Evolutionary conservation across 2,797 vertebrate species (phyloP), one percentile per base, ranked within the genome.

Genomic region (Chelonia mydas): DNA sequence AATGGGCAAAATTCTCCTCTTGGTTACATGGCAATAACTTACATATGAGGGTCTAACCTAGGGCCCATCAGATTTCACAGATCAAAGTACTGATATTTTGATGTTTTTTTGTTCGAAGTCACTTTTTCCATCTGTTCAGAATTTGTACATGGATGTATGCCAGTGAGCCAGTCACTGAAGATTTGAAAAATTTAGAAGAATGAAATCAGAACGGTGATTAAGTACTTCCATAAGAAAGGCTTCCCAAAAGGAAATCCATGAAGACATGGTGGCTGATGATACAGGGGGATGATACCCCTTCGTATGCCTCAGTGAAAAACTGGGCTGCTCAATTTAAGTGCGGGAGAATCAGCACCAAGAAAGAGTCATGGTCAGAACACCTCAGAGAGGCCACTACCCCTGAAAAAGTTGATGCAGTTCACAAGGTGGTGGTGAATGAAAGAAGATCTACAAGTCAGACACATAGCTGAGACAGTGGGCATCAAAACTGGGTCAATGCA

Each of bases 1-100:
- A 3, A 50, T 88, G 85, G 95, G n/a, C 81, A 79, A 92, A 92
- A 68, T 92, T 78, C 91, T 93, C 84, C 85, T n/a, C 55, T 94
- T 0, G 0, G 54, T 85, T 84, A 15, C 78, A 87, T 54, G 84
- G 79, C 59, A 93, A 88, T 91, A 96, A 83, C 45, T 91, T 86
- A n/a, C 77, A 83, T 68, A 85, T 90, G 57, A 31, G n/a, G 9
- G n/a, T 68, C 65, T 68, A 41, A 37, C 19, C 5, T 41, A 72
- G 65, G n/a, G n/a, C 19, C 19, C 19, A 68, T 11, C 65, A 41
- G 8, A 72, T 72, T 72, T 72, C n/a, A 72, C n/a, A 72, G n/a
- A 23, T 41, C n/a, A 72, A 41, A 72, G n/a, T 72, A 72, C n/a
- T 23, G n/a, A 72, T 72, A 72, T 72, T 41, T 41, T 72, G n/a